phyloP scores from a whole-genome alignment of 2,113 vertebrate genomes.

The Urocynchramus pylzowi region DNA sequence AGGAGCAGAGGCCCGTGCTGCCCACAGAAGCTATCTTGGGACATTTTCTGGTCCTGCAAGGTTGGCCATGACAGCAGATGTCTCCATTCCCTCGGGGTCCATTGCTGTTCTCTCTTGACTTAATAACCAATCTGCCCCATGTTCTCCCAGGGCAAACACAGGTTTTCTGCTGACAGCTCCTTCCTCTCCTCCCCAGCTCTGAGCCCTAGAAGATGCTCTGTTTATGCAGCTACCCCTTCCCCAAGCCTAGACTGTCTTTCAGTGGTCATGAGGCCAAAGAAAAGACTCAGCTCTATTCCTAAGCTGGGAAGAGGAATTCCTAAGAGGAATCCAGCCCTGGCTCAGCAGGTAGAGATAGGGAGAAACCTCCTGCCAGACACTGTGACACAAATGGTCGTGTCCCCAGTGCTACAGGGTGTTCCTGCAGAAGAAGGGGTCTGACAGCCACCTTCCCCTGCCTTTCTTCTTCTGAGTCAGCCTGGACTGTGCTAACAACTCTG shows the following conservation, averaged over 20 bases:
- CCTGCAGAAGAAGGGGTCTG: background rate
- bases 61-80: background rate
- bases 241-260: background rate
- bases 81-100: background rate
- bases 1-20: background rate
- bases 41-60: background rate
- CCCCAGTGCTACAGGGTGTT: background rate
- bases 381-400: accelerated
- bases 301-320: no score
- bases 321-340: background rate
- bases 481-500: background rate
- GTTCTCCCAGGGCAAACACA: background rate
- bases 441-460: background rate
- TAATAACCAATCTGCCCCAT: background rate
- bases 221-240: background rate
- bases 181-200: background rate
- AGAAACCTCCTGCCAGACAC: background rate
- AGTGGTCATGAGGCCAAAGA: background rate
- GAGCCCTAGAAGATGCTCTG: background rate
- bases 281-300: background rate
- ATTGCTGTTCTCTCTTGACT: background rate
- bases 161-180: background rate
- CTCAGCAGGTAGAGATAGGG: background rate
- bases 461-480: background rate
- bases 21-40: background rate